These are phyloP conservation scores for Furnarius figulus DNA, from an alignment of 2,113 vertebrate species.

Conservation along the genomic window DNA sequence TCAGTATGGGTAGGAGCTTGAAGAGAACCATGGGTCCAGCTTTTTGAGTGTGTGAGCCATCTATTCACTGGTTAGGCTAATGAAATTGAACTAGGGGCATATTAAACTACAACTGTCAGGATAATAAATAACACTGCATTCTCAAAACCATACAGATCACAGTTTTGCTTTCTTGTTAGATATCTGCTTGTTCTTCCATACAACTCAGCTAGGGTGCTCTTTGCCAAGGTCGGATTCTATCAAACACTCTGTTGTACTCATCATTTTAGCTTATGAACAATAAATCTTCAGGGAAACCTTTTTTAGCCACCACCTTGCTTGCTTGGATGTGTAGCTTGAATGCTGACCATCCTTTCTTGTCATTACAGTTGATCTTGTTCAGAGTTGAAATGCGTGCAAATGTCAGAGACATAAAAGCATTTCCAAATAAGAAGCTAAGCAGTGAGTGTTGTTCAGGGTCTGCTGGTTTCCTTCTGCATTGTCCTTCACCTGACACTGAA, in stretches of 20 bases:
- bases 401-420: not conserved
- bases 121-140: not conserved
- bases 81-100: not conserved
- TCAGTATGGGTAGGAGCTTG: not conserved
- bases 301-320: not conserved
- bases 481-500: not conserved
- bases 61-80: not conserved
- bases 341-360: not conserved
- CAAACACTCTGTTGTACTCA: not conserved
- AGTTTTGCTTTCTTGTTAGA: not conserved
- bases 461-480: not conserved
- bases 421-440: not conserved
- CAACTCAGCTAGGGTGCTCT: not conserved
- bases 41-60: not conserved
- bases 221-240: not conserved
- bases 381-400: not conserved
- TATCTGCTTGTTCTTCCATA: not conserved
- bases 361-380: not conserved
- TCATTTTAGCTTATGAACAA: not conserved
- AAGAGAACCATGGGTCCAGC: not conserved
- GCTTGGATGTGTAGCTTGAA: not conserved
- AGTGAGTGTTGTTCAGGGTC: not conserved
- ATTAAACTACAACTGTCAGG: not conserved
- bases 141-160: not conserved
- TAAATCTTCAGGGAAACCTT: not conserved